phyloP scores from a whole-genome alignment of 2,113 vertebrate genomes.

The Chlorodrepanis virens region DNA sequence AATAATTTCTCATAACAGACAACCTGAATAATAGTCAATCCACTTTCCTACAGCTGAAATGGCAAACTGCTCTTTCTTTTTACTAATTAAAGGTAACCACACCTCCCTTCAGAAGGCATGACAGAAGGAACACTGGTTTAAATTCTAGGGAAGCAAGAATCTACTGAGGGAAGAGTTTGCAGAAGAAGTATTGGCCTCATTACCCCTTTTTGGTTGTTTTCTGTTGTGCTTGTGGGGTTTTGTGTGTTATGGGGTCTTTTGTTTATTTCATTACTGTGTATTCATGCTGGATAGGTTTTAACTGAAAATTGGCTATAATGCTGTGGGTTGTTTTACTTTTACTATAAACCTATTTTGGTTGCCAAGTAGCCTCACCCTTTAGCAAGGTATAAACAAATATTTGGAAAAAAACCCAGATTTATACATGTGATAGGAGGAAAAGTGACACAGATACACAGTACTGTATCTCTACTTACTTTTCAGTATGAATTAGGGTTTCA shows the following conservation, averaged over 20 bases:
- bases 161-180: not conserved
- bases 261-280: not conserved
- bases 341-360: not conserved
- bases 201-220: not conserved
- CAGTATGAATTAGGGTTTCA: not conserved
- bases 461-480: not conserved
- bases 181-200: not conserved
- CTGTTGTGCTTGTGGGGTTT: not conserved
- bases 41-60: not conserved
- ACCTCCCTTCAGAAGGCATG: not conserved
- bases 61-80: not conserved
- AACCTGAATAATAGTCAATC: not conserved
- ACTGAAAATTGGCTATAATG: not conserved
- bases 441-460: not conserved
- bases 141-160: not conserved
- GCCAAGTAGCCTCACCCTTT: not conserved
- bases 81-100: not conserved
- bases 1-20: not conserved
- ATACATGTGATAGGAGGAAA: not conserved
- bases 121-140: not conserved
- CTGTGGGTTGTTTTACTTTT: not conserved
- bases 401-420: rapidly evolving
- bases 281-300: not conserved
- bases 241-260: not conserved
- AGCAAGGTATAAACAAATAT: not conserved